Conservation (phyloP, 2,888 invertebrate species). For the Lypha dubia region DNA sequence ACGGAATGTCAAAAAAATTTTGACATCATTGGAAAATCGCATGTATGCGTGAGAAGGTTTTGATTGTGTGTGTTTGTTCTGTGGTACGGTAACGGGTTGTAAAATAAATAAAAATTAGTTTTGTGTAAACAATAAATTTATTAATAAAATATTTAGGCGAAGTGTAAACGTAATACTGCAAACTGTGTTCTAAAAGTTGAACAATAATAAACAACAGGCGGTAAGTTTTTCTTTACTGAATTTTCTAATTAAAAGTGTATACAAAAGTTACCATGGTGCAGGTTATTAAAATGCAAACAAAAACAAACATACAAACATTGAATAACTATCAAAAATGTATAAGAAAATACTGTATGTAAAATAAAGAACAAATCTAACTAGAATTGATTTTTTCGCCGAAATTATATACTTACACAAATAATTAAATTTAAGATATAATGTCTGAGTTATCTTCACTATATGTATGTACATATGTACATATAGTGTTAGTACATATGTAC, state of each 20-base stretch:
- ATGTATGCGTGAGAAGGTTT: conserved; percentile 45
- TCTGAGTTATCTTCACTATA: background rate
- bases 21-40: conserved; percentile 39
- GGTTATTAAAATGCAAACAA: conserved; percentile 49
- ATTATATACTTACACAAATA: conserved; percentile 47
- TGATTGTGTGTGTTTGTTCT: conserved; percentile 35
- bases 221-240: conserved; percentile 43
- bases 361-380: conserved; percentile 52
- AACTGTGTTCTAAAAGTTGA: conserved; percentile 15
- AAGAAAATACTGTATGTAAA: background rate
- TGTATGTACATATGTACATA: background rate
- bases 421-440: background rate
- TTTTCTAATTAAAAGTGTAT: conserved; percentile 26
- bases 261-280: conserved; percentile 37
- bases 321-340: background rate
- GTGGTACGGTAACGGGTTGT: conserved; percentile 49
- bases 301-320: conserved; percentile 54
- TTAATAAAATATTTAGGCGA: conserved; percentile 30
- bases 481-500: too few relatives aligned
- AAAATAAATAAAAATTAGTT: conserved; percentile 42
- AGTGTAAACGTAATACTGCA: conserved; percentile 30
- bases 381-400: conserved; percentile 61
- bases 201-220: conserved; percentile 2
- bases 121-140: conserved; percentile 32
- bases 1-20: conserved; percentile 60